Conservation (phyloP, 2,113 vertebrate genomes). For the Anguilla japonica region DNA sequence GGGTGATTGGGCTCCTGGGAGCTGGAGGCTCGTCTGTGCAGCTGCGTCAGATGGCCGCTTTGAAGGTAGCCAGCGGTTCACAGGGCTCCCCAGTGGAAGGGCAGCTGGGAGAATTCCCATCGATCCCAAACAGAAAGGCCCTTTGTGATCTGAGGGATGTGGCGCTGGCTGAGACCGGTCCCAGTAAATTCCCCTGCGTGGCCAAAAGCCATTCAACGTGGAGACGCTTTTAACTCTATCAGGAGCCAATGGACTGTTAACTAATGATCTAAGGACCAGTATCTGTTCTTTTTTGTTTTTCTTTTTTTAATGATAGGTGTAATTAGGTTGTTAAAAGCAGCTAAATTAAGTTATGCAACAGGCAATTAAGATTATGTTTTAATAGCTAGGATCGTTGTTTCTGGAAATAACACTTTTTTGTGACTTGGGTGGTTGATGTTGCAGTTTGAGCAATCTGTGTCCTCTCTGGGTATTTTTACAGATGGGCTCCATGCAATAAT, state of each 20-base stretch:
- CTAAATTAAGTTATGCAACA: too few relatives aligned
- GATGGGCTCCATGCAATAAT: too few relatives aligned
- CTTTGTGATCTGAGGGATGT: constrained; percentile 66
- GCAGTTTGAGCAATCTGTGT: too few relatives aligned
- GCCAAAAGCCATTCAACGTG: constrained; percentile 66
- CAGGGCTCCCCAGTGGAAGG: constrained; percentile 76
- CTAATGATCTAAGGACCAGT: constrained; percentile 51
- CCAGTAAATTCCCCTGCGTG: constrained; percentile 67
- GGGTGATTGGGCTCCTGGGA: constrained; percentile 72
- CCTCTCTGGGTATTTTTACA: too few relatives aligned
- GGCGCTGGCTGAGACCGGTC: constrained; percentile 63
- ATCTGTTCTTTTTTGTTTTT: too few relatives aligned
- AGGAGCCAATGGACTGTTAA: constrained; percentile 39
- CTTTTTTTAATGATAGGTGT: constrained; percentile 20
- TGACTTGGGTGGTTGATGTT: too few relatives aligned
- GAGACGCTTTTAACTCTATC: constrained; percentile 59
- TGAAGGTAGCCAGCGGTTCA: constrained; percentile 81
- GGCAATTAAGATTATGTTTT: too few relatives aligned
- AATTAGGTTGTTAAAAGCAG: too few relatives aligned
- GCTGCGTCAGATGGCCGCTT: constrained; percentile 72
- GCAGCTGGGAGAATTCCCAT: constrained; percentile 79
- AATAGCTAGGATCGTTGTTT: too few relatives aligned
- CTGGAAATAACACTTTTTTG: too few relatives aligned
- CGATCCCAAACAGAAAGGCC: constrained; percentile 74
- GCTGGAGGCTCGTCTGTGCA: constrained; percentile 67